A percentile compares a stretch with the other conserved stretches of the same genome.
phyloP scores from a whole-genome alignment of 2,888 invertebrate species.

The Ctenicera cuprea region DNA sequence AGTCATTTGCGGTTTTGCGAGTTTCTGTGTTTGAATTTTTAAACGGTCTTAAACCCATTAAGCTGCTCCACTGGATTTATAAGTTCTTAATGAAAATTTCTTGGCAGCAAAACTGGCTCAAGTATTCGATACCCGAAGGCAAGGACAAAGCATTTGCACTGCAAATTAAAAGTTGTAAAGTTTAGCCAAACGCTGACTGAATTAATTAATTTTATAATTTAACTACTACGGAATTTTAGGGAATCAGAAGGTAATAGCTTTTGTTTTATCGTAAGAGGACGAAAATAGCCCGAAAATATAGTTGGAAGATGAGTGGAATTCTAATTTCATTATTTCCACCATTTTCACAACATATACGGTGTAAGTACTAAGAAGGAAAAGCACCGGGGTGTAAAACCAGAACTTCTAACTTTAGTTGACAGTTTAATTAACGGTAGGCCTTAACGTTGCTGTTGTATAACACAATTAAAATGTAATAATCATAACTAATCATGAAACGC shows the following conservation, averaged over 20 bases:
- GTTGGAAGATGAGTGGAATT: no score
- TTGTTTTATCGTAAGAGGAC: neutral
- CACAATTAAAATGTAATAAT: conserved; percentile 26
- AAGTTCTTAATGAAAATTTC: conserved; percentile 17
- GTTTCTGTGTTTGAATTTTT: conserved; percentile 22
- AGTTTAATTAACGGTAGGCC: conserved; percentile 18
- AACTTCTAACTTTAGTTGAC: neutral
- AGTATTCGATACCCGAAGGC: conserved; percentile 13
- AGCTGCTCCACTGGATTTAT: conserved; percentile 18
- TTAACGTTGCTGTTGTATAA: conserved; percentile 14
- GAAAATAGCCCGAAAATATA: neutral
- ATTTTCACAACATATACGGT: no score
- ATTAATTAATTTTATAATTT: conserved; percentile 11
- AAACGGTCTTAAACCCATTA: conserved; percentile 15
- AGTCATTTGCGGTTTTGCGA: conserved; percentile 24
- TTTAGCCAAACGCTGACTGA: conserved; percentile 6
- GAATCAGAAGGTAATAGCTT: neutral
- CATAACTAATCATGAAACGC: conserved; percentile 13
- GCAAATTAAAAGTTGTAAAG: conserved; percentile 5
- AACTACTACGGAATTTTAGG: neutral
- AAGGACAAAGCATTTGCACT: conserved; percentile 13
- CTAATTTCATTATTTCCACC: no score
- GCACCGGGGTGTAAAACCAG: neutral
- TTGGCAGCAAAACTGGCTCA: conserved; percentile 4
- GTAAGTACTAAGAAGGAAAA: neutral